Evolutionary conservation across 2,113 vertebrate species (phyloP), one percentile per base, ranked within the genome.

Genomic region (Tachycineta bicolor): DNA sequence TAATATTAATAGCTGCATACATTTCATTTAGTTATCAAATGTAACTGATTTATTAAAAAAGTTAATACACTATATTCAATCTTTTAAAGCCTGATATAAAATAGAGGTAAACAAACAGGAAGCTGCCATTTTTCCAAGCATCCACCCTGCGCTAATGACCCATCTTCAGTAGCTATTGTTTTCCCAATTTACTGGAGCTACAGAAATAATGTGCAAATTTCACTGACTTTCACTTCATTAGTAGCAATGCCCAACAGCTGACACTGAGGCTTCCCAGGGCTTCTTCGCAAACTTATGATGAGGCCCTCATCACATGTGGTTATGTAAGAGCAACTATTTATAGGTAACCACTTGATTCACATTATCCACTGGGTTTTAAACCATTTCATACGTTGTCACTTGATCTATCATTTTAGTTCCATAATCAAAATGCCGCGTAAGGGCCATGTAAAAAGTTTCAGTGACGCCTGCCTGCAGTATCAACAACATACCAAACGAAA

Each of bases 321-420:
- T 94, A 96, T 0, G 0, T 92, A 96, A 96, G 2, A 0, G 60
- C 21, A 46, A 67, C 96, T 97, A 97, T 96, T 97, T 97, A 94
- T 96, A 96, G 96, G 62, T 50, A 89, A 37, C 64, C 64, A 85
- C 88, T 89, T 87, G 95, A 90, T 88, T 83, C 86, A 41, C 70
- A 20, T 81, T 93, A 95, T 89, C 87, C 22, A 37, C n/a, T 41
- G 76, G 41, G 19, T 85, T 95, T 93, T 73, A 92, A 96, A 58
- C 49, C 58, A 56, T 90, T 93, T 84, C 25, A 4, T 52, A 56
- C 2, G 17, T 2, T 78, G 64, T 68, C 87, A 79, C 41, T 56
- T 25, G 52, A 92, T 31, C 68, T 77, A 31, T 28, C 47, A 24
- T n/a, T 94, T 86, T 25, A 71, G 56, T 52, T 89, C 44, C 65